Conservation (phyloP, 2,797 vertebrate species). For the Parauchenoglanis punctatus region DNA sequence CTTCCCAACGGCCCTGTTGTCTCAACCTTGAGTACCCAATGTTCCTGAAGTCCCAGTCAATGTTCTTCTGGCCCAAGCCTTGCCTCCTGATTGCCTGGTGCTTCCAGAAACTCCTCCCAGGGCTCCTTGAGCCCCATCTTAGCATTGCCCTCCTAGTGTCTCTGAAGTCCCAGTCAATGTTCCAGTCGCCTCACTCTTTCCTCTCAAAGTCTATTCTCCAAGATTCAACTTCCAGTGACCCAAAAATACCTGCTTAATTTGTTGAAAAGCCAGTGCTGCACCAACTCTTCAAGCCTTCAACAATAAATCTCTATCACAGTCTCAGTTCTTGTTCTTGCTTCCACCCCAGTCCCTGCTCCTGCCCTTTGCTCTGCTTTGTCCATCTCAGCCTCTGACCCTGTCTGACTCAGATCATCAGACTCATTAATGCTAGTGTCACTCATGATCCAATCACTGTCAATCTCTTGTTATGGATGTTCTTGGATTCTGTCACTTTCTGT, state of each 20-base stretch:
- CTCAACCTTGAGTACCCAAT: not conserved
- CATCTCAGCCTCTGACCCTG: not conserved
- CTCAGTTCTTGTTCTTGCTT: not conserved
- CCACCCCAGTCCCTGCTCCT: not conserved
- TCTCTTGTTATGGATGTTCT: not conserved
- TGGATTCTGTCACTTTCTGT: conserved; percentile 9
- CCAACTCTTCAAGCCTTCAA: not conserved
- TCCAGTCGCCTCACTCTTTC: not conserved
- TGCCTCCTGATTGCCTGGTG: too few species aligned
- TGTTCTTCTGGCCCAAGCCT: not conserved
- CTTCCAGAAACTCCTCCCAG: not conserved
- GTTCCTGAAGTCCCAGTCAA: not conserved
- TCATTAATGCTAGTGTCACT: not conserved
- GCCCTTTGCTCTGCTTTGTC: not conserved
- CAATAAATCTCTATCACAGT: not conserved
- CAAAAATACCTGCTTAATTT: not conserved
- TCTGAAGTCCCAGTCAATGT: not conserved
- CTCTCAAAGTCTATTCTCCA: not conserved
- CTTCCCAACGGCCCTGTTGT: not conserved
- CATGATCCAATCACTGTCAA: not conserved
- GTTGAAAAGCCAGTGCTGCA: too few species aligned
- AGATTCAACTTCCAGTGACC: not conserved
- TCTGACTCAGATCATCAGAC: not conserved
- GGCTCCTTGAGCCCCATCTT: not conserved
- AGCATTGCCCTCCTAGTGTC: not conserved